Evolutionary conservation across 2,113 vertebrate genomes (phyloP).

Genomic region (Cercocebus atys): DNA sequence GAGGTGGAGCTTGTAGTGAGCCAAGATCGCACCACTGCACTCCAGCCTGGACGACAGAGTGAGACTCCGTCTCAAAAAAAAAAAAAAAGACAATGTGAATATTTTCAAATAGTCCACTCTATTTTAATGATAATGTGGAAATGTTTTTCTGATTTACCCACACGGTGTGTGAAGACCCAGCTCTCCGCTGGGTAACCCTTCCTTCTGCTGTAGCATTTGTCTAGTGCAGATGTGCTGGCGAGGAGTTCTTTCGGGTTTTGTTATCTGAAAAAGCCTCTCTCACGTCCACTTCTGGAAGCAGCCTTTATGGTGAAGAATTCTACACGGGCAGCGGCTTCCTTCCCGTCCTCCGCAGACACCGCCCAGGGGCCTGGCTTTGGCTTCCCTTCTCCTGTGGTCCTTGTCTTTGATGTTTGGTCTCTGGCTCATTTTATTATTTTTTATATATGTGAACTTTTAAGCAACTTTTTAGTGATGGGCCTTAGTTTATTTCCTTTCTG

Average conservation of each 20-base stretch:
- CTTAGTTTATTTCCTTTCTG: neutral
- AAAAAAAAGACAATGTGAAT: too few species aligned
- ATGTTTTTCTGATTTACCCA: neutral
- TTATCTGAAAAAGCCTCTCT: neutral
- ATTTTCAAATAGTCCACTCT: neutral
- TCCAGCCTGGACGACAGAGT: too few species aligned
- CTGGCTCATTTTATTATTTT: neutral
- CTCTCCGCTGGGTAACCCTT: accelerated
- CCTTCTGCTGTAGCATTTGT: neutral
- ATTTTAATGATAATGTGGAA: neutral
- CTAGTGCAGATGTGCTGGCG: neutral
- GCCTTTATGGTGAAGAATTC: neutral
- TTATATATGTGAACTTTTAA: neutral
- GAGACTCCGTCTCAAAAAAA: too few species aligned
- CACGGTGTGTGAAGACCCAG: neutral
- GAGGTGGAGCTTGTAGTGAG: too few species aligned
- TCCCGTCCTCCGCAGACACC: neutral
- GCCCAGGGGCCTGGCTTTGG: neutral
- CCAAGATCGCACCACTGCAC: too few species aligned
- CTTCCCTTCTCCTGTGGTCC: too few species aligned
- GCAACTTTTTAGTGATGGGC: neutral
- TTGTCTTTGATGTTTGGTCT: too few species aligned
- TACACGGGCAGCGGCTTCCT: neutral
- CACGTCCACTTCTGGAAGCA: neutral
- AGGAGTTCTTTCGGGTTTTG: neutral